Evolutionary conservation across 2,888 invertebrate species (phyloP).

Genomic region (Calameuta idolon): DNA sequence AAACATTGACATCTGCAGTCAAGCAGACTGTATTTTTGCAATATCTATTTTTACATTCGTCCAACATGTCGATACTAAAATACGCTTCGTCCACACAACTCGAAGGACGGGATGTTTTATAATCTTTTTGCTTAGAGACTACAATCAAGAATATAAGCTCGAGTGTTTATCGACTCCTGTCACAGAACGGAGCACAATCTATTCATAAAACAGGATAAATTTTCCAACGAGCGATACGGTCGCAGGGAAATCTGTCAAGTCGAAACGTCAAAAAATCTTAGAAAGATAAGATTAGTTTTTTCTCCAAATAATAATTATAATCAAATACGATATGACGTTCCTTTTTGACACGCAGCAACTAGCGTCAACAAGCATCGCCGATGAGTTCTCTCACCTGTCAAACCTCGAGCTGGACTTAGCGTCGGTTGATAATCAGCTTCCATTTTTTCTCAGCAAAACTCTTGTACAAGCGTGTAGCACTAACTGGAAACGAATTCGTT

Average conservation of each 20-base stretch:
- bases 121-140: neutral
- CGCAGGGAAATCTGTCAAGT: neutral
- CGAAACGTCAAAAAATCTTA: neutral
- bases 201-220: neutral
- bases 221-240: neutral
- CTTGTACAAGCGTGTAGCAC: neutral
- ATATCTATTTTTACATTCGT: neutral
- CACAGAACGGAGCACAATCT: neutral
- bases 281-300: neutral
- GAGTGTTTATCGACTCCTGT: neutral
- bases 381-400: slow-evolving; percentile 58
- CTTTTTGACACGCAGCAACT: slow-evolving; percentile 23
- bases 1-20: slow-evolving; percentile 2
- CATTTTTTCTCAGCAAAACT: slow-evolving; percentile 44
- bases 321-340: slow-evolving; percentile 26
- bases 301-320: neutral
- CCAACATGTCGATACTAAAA: neutral
- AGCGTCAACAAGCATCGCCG: slow-evolving; percentile 15
- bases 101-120: neutral
- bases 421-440: slow-evolving; percentile 65
- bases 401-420: slow-evolving; percentile 62
- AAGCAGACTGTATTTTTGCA: slow-evolving; percentile 2
- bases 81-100: neutral
- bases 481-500: neutral
- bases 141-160: neutral